Conservation (phyloP, 2,888 invertebrate genomes). For the Drosophila mercatorum region DNA sequence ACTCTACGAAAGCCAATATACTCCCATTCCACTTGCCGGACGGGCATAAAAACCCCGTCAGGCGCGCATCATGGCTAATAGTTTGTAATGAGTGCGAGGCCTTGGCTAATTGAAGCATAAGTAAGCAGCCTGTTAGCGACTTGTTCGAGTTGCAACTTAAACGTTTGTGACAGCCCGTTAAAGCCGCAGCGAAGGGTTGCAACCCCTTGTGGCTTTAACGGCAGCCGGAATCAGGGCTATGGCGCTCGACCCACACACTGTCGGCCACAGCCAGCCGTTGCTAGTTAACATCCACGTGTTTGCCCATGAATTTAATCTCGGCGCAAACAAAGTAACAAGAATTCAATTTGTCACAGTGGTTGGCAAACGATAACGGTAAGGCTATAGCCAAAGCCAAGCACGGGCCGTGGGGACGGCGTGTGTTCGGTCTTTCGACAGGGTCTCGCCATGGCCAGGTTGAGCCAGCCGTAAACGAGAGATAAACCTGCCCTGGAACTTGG, state of each 20-base stretch:
- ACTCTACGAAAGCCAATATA: not conserved
- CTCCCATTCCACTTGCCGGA: not conserved
- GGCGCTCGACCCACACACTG: not conserved
- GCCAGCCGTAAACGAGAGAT: constrained; percentile 38
- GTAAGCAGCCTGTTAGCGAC: constrained; percentile 52
- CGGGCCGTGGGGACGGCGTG: not conserved
- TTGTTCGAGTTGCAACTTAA: constrained; percentile 8
- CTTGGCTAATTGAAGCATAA: constrained; percentile 60
- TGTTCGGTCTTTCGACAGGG: not conserved
- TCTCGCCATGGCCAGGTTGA: constrained; percentile 17
- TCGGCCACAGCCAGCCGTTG: not conserved
- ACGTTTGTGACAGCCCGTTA: constrained; percentile 15
- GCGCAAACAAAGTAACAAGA: constrained; percentile 78
- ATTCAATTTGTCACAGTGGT: constrained; percentile 82
- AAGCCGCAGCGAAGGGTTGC: constrained; percentile 32
- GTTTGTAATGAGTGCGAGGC: constrained; percentile 39
- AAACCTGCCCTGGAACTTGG: constrained; percentile 37
- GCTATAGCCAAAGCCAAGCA: constrained; percentile 9
- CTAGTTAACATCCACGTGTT: constrained; percentile 67
- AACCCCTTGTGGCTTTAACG: constrained; percentile 1
- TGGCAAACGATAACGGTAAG: constrained; percentile 37
- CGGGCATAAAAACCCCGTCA: not conserved
- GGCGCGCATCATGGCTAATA: constrained; percentile 32
- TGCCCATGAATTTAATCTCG: constrained; percentile 73
- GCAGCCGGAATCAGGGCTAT: not conserved